These are phyloP conservation scores for Meriones unguiculatus DNA, from an alignment of 2,113 vertebrate genomes.

Conservation along the genomic window DNA sequence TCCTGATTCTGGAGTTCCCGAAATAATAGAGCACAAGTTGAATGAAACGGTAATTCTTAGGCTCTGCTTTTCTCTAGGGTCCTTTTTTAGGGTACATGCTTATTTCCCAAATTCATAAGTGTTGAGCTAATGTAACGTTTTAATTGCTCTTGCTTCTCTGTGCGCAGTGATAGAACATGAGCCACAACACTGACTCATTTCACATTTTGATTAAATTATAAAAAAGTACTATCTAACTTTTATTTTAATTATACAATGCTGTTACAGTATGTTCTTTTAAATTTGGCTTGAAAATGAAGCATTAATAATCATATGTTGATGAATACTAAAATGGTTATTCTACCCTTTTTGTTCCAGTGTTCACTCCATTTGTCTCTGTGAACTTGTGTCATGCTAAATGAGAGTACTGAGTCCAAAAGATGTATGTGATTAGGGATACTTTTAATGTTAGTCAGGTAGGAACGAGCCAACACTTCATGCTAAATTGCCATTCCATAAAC, in stretches of 20 bases:
- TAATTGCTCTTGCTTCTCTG: slow-evolving; percentile 73
- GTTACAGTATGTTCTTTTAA: slow-evolving; percentile 8
- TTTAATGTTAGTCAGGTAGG: background rate
- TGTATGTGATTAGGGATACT: background rate
- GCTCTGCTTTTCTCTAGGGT: slow-evolving; percentile 58
- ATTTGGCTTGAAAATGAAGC: background rate
- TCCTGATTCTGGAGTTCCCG: slow-evolving; percentile 59
- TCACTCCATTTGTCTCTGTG: background rate
- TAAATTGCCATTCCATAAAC: background rate
- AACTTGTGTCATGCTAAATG: background rate
- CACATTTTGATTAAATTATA: slow-evolving; percentile 72
- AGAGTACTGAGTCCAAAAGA: slow-evolving; percentile 25
- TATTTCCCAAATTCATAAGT: slow-evolving; percentile 71
- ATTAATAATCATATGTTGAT: background rate
- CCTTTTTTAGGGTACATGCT: slow-evolving; percentile 5
- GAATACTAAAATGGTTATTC: background rate
- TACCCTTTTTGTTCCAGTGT: background rate
- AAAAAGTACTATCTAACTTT: slow-evolving; percentile 65
- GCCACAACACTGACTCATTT: slow-evolving; percentile 63
- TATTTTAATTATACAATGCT: slow-evolving; percentile 62
- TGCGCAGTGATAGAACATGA: slow-evolving; percentile 48
- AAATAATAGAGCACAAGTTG: slow-evolving; percentile 66
- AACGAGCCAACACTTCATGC: background rate
- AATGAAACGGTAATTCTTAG: slow-evolving; percentile 73
- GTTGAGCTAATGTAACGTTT: slow-evolving; percentile 69